Evolutionary conservation across 2,888 invertebrate genomes (phyloP), one percentile per base, ranked within the genome.

Genomic region (Phortica okadai): DNA sequence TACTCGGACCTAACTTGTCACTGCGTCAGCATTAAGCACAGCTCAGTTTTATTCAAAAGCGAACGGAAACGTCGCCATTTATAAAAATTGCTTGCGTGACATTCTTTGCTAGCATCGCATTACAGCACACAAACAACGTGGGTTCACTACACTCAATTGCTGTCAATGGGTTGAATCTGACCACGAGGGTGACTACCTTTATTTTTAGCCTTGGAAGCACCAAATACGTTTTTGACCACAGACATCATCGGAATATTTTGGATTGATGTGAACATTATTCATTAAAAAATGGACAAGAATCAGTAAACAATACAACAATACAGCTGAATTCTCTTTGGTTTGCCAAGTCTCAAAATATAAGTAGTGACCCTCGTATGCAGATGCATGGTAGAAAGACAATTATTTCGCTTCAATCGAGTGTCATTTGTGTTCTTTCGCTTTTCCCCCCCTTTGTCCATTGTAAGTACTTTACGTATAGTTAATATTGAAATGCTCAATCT

Each of bases 61-160:
- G 14, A 86, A 83, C 86, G 86, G 86, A 86, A 88, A 82, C 86
- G 78, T 82, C 80, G 80, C 85, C 87, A 86, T 86, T 86, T 86
- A 86, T 88, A 85, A 88, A 88, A 88, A 88, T 88, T 88, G 88
- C 79, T 86, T 86, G 88, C 88, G 88, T 86, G 86, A 88, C 86
- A 86, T 88, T 84, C 80, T 80, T 86, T 84, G 78, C 58, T 76
- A 78, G 59, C 64, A 42, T n/a, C 75, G 77, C 78, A 81, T 82
- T 84, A 82, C 81, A 42, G 42, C 33, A 5, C 50, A 50, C 10
- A 11, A 50, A 6, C 50, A 11, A 3, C 33, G 33, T 50, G 50
- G 14, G 14, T 50, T 14, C 8, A 14, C 45, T 45, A 6, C 45
- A 45, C 14, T 50, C 50, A 11, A 14, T 50, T 14, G 50, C 50